Evolutionary conservation across 2,797 vertebrate species (phyloP), one percentile per base, ranked within the genome.

Genomic region (Hypotaenidia philippensis): DNA sequence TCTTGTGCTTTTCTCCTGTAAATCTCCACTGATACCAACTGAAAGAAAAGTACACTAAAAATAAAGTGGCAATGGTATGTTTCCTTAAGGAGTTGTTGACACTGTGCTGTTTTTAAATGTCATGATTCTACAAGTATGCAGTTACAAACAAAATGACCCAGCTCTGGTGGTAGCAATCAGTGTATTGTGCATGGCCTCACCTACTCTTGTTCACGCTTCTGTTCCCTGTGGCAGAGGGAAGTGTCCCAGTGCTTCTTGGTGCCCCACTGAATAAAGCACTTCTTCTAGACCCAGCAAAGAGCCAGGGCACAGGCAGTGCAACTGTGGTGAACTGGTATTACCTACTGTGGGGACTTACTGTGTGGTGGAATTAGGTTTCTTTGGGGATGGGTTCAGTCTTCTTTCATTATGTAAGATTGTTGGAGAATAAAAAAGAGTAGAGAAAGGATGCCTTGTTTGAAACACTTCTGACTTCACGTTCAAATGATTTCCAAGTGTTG

Each of bases 281-380:
- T 89, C 2, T 72, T 84, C 36, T 72, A 76, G 31, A 8, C 15
- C 13, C 25, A 61, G 27, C 11, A 40, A 65, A 61, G 20, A 10
- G 16, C 18, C 2, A 4, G 40, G 71, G 29, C 29, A 69, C 49
- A 69, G 34, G 4, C 13, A 32, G 5, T 69, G 53, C 41, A 68
- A 21, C 34, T 34, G 1, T 25, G 14, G 29, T 70, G 26, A 57
- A 64, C 6, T 1, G 1, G 5, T 63, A 7, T 31, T 15, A 34
- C 23, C 17, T 69, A 0, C n/a, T 34, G 0, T 41, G 27, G 36
- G 25, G 12, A 59, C 8, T 59, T 19, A 7, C 4, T 19, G 4
- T 47, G 7, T 47, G 55, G 12, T 45, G 25, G 27, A 45, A 53
- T 64, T 63, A 19, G 59, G 20, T 71, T 79, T 79, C 38, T 53